Evolutionary conservation across 2,113 vertebrate genomes (phyloP).

Genomic region (Xiphorhynchus elegans): DNA sequence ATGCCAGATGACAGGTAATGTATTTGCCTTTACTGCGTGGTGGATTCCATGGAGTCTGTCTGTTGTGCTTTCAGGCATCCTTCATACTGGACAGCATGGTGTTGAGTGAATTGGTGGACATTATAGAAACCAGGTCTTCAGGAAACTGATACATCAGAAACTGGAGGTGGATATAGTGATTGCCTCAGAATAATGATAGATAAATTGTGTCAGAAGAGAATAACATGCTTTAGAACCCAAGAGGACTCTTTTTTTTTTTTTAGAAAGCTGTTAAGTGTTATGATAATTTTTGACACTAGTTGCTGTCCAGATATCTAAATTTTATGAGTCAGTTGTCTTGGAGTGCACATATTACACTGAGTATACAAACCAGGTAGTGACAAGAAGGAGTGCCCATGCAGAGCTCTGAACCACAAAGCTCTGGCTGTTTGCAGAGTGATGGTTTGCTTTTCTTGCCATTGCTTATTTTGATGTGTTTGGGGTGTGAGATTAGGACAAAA

Average conservation of each 20-base stretch:
- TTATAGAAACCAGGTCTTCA: background rate
- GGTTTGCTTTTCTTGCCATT: background rate
- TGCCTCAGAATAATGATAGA: background rate
- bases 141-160: background rate
- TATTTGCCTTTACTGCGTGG: background rate
- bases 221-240: background rate
- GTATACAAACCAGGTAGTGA: background rate
- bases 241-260: background rate
- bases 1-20: background rate
- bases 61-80: background rate
- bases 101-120: background rate
- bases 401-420: background rate
- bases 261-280: background rate
- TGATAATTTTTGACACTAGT: background rate
- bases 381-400: background rate
- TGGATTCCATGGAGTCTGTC: background rate
- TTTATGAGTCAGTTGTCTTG: background rate
- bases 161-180: background rate
- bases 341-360: rapidly evolving
- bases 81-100: background rate
- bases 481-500: background rate
- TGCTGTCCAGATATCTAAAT: background rate
- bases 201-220: background rate
- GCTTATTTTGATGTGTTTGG: background rate
- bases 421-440: background rate